A percentile compares a stretch with the other conserved stretches of the same genome.
Evolutionary conservation across 2,113 vertebrate genomes (phyloP).

Genomic region (Mungos mungo): DNA sequence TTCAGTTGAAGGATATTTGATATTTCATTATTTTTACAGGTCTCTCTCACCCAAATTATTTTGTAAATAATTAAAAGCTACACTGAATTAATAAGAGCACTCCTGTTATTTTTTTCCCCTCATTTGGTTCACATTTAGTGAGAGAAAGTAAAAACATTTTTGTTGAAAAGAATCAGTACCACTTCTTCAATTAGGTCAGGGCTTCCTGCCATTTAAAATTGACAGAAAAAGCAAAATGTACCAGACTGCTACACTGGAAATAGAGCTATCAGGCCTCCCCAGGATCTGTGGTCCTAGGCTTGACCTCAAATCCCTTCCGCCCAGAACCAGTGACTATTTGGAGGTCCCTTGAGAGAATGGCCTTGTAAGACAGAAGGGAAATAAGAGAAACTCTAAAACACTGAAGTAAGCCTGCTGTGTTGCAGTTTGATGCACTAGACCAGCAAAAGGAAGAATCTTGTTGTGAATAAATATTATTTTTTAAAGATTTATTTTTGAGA

Average conservation of each 20-base stretch:
- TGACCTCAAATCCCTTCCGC: conserved; percentile 40
- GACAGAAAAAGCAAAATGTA: conserved; percentile 68
- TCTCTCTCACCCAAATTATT: background rate
- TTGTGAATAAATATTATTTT: background rate
- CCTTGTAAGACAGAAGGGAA: background rate
- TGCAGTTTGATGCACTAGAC: background rate
- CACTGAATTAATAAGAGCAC: conserved; percentile 26
- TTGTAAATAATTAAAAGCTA: conserved; percentile 31
- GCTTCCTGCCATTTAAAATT: conserved; percentile 74
- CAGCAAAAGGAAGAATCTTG: background rate
- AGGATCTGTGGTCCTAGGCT: background rate
- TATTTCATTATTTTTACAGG: conserved; percentile 7
- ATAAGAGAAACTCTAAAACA: background rate
- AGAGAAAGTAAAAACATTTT: conserved; percentile 48
- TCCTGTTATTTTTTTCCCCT: conserved; percentile 39
- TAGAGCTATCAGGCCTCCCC: conserved; percentile 37
- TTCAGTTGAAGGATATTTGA: background rate
- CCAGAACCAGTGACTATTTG: background rate
- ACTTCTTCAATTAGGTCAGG: conserved; percentile 73
- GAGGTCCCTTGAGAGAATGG: background rate
- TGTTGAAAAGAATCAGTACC: conserved; percentile 53
- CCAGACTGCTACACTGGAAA: conserved; percentile 26
- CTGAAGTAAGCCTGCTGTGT: background rate
- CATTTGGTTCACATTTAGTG: conserved; percentile 42
- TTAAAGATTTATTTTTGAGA: no score